These are phyloP conservation scores for Illadopsis cleaveri DNA, from an alignment of 2,113 vertebrate species.

Conservation along the genomic window DNA sequence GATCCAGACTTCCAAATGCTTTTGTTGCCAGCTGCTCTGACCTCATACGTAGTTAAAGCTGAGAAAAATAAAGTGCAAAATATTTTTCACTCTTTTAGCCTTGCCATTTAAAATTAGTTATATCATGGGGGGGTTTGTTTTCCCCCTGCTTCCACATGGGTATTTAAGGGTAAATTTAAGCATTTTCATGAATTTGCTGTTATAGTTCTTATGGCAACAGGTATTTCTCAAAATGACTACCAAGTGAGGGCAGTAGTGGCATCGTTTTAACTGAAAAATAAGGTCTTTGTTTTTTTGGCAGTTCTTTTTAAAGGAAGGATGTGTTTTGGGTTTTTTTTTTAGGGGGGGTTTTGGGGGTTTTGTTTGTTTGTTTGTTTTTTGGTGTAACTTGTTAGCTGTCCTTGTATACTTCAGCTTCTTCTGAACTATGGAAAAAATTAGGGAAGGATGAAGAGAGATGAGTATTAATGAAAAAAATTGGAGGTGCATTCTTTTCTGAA, in stretches of 20 bases:
- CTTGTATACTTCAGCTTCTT: not conserved
- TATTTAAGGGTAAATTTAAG: not conserved
- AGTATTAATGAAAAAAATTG: not conserved
- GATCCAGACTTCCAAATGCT: constrained; percentile 8
- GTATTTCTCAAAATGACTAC: not conserved
- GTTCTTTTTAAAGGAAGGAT: not conserved
- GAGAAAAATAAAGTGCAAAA: not conserved
- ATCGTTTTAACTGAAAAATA: not conserved
- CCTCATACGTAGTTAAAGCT: not conserved
- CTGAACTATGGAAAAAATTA: not conserved
- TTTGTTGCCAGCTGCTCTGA: constrained; percentile 8
- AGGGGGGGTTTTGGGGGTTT: not conserved
- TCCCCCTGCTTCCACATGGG: not conserved
- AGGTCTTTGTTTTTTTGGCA: not conserved
- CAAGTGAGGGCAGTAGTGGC: not conserved
- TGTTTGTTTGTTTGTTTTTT: no score
- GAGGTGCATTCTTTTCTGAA: not conserved
- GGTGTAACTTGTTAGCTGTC: not conserved
- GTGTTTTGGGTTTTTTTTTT: not conserved
- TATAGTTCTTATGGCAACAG: not conserved
- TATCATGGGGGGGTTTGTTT: not conserved
- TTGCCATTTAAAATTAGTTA: not conserved
- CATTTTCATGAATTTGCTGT: not conserved
- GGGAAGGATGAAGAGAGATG: not conserved
- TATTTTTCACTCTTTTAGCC: not conserved